Percentiles rank a stretch among this genome's conserved stretches.
Evolutionary conservation across 2,888 invertebrate genomes (phyloP).

Genomic region (Temnothorax rugatulus): DNA sequence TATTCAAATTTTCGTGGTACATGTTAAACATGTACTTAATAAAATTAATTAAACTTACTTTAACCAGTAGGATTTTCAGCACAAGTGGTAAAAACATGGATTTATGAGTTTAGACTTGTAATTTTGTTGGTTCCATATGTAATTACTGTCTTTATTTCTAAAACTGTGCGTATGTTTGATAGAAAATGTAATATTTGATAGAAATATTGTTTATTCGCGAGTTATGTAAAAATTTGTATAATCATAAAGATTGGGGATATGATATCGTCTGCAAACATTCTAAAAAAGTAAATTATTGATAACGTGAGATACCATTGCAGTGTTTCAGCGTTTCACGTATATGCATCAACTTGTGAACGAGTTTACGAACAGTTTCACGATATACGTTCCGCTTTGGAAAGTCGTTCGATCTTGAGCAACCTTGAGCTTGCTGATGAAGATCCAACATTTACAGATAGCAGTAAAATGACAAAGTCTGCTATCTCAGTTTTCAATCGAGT

Average conservation of each 20-base stretch:
- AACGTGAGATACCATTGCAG: neutral
- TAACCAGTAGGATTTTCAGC: neutral
- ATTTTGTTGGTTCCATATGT: neutral
- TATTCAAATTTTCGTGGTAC: neutral
- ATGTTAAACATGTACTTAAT: neutral
- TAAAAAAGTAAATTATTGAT: neutral
- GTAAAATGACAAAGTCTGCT: constrained; percentile 9
- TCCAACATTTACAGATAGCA: neutral
- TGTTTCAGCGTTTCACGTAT: neutral
- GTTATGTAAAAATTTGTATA: neutral
- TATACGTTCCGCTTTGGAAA: constrained; percentile 27
- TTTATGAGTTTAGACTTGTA: neutral
- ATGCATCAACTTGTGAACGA: constrained; percentile 9
- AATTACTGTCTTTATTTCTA: neutral
- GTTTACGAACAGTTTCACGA: constrained; percentile 14
- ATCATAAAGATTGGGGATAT: neutral
- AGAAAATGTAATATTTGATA: neutral
- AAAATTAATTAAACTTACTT: neutral
- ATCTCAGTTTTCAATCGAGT: constrained; percentile 23
- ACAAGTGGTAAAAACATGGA: neutral
- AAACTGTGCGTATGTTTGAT: neutral
- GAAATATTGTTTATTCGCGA: neutral
- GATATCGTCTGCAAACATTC: neutral
- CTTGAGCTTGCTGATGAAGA: constrained; percentile 32
- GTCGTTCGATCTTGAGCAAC: constrained; percentile 28